Evolutionary conservation across 2,113 vertebrate genomes (phyloP).

Genomic region (western clawed frog (Xenopus tropicalis)): UCB_Xtro_10.0 CM004443.2:160847001-160847500

Average conservation of each 20-base stretch:
- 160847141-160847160: conserved; percentile 77
- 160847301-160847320: conserved; percentile 70
- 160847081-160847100: too few species aligned
- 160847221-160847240: conserved; percentile 72
- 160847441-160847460: too few species aligned
- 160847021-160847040: too few species aligned
- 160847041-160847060: too few species aligned
- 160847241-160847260: conserved; percentile 77
- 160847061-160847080: too few species aligned
- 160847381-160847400: not conserved
- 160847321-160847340: conserved; percentile 82
- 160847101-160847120: too few species aligned
- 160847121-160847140: conserved; percentile 69
- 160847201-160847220: conserved; percentile 74
- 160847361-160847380: not conserved
- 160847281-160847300: conserved; percentile 68
- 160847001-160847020: too few species aligned
- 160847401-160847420: too few species aligned
- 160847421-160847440: too few species aligned
- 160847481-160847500: too few species aligned
- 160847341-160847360: conserved; percentile 57
- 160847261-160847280: conserved; percentile 76
- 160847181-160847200: conserved; percentile 77
- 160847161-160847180: conserved; percentile 82
- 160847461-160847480: too few species aligned